These are phyloP conservation scores for Lepidochitona cinerea DNA, from an alignment of 2,888 invertebrate genomes.

Conservation along the genomic window DNA sequence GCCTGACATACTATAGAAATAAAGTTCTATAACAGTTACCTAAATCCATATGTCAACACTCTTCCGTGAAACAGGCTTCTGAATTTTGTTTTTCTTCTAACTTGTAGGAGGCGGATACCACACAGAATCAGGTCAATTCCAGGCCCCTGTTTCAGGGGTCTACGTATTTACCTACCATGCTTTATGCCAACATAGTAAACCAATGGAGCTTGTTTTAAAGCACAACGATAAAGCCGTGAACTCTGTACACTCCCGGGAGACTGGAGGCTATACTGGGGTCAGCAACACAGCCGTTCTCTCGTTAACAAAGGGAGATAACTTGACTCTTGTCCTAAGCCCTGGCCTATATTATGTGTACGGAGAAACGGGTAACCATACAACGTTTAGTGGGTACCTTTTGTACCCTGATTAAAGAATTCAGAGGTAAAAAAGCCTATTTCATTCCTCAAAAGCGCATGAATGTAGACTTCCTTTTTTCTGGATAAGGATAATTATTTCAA, in stretches of 20 bases:
- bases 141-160: slow-evolving; percentile 30
- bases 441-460: no score
- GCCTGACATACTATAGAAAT: no score
- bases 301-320: not conserved
- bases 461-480: no score
- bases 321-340: not conserved
- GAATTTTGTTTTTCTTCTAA: not conserved
- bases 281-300: slow-evolving; percentile 3
- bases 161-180: slow-evolving; percentile 35
- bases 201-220: not conserved
- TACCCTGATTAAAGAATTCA: not conserved
- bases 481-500: no score
- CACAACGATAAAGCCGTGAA: not conserved
- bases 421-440: not conserved
- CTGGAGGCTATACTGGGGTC: slow-evolving; percentile 10
- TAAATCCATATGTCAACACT: no score
- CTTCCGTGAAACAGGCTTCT: no score
- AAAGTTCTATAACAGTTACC: no score
- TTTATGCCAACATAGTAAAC: slow-evolving; percentile 13
- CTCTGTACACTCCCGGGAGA: slow-evolving; percentile 6
- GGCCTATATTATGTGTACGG: slow-evolving; percentile 11
- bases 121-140: slow-evolving; percentile 36
- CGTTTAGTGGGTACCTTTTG: not conserved
- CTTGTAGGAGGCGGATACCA: slow-evolving; percentile 28
- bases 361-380: not conserved